Conservation (phyloP, 2,113 vertebrate species). For the Scytalopus superciliaris region DNA sequence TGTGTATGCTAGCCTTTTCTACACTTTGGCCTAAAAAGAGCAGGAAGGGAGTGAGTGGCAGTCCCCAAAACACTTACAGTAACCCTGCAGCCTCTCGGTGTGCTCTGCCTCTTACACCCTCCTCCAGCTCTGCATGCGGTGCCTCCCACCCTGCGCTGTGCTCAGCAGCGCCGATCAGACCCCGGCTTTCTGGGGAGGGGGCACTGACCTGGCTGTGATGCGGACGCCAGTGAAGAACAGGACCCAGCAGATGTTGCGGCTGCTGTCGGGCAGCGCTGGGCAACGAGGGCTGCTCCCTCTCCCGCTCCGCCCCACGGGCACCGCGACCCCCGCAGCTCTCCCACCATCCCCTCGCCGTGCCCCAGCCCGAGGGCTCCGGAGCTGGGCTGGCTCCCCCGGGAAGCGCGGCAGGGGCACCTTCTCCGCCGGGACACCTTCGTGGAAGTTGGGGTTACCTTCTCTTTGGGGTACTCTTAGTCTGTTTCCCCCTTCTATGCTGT, state of each 20-base stretch:
- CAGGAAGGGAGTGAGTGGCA: background rate
- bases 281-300: accelerated
- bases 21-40: background rate
- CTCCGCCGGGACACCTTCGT: background rate
- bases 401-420: accelerated
- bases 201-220: background rate
- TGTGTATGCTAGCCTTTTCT: background rate
- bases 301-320: background rate
- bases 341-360: background rate
- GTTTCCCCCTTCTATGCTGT: background rate
- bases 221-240: background rate
- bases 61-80: background rate
- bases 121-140: background rate
- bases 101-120: background rate
- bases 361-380: background rate
- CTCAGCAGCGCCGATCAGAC: background rate
- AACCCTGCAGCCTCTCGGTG: background rate
- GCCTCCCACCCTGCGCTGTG: background rate
- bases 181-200: accelerated
- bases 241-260: background rate
- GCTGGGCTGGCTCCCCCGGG: background rate
- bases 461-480: background rate
- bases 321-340: background rate
- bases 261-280: accelerated
- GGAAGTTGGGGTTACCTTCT: too few species aligned